Evolutionary conservation across 2,797 vertebrate species (phyloP), one percentile per base, ranked within the genome.

Genomic region (Bufotes viridis): DNA sequence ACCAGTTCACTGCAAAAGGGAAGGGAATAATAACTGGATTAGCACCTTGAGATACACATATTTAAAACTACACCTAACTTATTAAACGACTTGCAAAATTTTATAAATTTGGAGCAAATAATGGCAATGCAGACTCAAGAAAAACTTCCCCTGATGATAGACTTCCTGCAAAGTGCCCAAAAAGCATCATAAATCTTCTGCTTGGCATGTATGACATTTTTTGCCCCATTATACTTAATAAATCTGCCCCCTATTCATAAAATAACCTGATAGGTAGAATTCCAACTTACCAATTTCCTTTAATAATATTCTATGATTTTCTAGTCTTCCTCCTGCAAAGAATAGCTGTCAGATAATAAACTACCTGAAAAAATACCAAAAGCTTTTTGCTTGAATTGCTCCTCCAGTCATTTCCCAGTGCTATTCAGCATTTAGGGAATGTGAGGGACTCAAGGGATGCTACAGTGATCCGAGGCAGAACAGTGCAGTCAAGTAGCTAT

Each of bases 351-450:
- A 61, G 11, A 60, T 60, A 42, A 17, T 60, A 84, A 84, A 84
- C 55, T 75, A 7, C 70, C 74, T 85, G 18, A 57, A 78, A 22
- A 51, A 11, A 76, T 78, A 29, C 72, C 83, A 85, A 29, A 53
- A 53, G 34, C 57, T 63, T 63, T 65, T 65, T 76, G 72, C 72
- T 63, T 85, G 69, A 75, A 26, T 85, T 85, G 34, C 14, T 26
- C 11, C 34, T 53, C 58, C 51, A 78, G 72, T 78, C 72, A 63
- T 49, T 49, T 63, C 72, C n/a, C 14, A 65, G 17, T 63, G 13
- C 42, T 26, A 65, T 85, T 60, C 72, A 51, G 34, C 15, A 22
- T 51, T 58, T 74, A 78, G 42, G 42, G 42, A 85, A 49, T 60
- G 22, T 53, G 70, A 26, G n/a, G 22, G 29, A 26, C 57, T 65